These are phyloP conservation scores for Platichthys stellatus DNA, from an alignment of 2,113 vertebrate genomes.

Conservation along the genomic window DNA sequence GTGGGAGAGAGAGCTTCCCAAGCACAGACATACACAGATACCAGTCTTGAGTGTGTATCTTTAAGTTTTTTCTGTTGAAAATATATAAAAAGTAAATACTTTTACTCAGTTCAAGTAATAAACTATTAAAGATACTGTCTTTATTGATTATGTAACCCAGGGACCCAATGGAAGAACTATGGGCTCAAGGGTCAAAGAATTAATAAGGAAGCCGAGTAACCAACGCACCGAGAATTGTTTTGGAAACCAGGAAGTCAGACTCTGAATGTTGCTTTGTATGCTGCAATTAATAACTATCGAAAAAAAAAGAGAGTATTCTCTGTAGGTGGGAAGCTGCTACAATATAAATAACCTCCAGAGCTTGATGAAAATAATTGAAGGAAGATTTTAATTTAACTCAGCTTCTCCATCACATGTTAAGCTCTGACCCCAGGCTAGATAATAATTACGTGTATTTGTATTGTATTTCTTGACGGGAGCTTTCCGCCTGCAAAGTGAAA, in stretches of 20 bases:
- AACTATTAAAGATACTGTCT: not conserved
- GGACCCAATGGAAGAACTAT: not conserved
- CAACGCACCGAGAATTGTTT: not conserved
- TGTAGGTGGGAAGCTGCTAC: not conserved
- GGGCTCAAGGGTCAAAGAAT: not conserved
- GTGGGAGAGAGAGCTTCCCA: too few species aligned
- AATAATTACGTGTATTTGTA: constrained; percentile 70
- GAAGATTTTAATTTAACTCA: constrained; percentile 45
- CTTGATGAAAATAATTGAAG: constrained; percentile 4
- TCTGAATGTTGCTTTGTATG: not conserved
- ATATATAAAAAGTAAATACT: not conserved
- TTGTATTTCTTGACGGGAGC: constrained; percentile 43
- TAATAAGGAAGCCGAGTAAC: not conserved
- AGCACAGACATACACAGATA: too few species aligned
- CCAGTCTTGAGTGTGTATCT: too few species aligned
- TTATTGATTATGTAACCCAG: not conserved
- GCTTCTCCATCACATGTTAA: constrained; percentile 46
- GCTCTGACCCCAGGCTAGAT: constrained; percentile 56
- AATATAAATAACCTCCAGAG: not conserved
- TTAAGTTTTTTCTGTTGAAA: not conserved
- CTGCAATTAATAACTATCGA: too few species aligned
- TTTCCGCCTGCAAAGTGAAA: constrained; percentile 45
- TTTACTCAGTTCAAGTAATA: constrained; percentile 3
- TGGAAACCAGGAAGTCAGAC: too few species aligned
- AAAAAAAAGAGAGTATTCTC: too few species aligned